phyloP scores from a whole-genome alignment of 92 coral and sea anemone genomes.

The Porites evermanni region DNA sequence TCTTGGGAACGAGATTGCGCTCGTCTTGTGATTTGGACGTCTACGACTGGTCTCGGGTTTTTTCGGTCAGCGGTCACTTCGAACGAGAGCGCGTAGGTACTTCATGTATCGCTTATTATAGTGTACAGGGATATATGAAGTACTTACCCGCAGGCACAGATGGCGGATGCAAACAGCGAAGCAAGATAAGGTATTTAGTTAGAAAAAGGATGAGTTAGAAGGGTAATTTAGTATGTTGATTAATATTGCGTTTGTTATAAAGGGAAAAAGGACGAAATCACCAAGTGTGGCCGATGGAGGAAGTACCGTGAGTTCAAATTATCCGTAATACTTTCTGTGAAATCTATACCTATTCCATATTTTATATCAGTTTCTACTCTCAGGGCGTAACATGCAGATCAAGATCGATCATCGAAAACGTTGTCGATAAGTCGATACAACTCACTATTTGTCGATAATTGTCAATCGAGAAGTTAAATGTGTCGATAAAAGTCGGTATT shows the following conservation, averaged over 20 bases:
- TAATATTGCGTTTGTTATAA: conserved; percentile 1
- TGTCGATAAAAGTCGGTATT: conserved; percentile 2
- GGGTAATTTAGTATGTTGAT: conserved; percentile 3
- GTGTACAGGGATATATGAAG: not conserved
- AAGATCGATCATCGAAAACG: too few species aligned
- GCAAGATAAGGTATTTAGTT: not conserved
- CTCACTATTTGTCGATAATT: too few species aligned
- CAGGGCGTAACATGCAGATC: not conserved
- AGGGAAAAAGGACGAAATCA: not conserved
- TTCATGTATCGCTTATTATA: too few species aligned
- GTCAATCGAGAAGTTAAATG: not conserved
- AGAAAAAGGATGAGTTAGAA: not conserved
- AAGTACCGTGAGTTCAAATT: conserved; percentile 1
- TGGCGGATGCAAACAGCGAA: conserved; percentile 1
- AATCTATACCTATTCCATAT: too few species aligned
- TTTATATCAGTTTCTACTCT: not conserved
- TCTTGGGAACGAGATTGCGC: not conserved
- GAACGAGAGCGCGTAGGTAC: not conserved
- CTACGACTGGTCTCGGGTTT: not conserved
- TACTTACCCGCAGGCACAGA: not conserved
- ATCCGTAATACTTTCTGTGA: not conserved
- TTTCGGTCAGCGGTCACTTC: not conserved
- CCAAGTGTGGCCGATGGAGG: conserved; percentile 10
- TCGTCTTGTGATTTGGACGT: too few species aligned
- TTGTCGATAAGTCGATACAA: too few species aligned